A percentile compares a stretch with the other conserved stretches of the same genome.
These are phyloP conservation scores for Dyspetes luteomarginatus DNA, from an alignment of 2,888 invertebrate genomes.

Conservation along the genomic window DNA sequence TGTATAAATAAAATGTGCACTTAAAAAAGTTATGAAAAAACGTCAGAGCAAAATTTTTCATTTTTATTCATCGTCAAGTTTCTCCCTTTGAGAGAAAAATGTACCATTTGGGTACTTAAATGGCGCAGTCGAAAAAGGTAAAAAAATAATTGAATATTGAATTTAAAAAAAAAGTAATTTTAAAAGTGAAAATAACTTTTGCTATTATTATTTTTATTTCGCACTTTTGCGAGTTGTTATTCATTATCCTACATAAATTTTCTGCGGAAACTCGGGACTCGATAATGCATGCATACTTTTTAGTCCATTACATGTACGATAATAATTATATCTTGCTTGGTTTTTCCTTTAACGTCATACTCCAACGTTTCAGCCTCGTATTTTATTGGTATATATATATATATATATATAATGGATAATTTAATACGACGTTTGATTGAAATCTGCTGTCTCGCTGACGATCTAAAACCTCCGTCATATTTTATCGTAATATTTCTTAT, in stretches of 20 bases:
- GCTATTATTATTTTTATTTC: constrained; percentile 19
- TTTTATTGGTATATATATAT: constrained; percentile 12
- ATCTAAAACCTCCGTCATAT: neutral
- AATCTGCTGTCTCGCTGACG: constrained; percentile 3
- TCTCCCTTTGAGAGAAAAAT: neutral
- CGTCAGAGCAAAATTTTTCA: constrained; percentile 8
- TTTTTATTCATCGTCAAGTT: neutral
- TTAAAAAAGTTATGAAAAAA: too few relatives aligned
- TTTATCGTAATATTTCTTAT: constrained; percentile 2
- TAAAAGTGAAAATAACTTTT: too few relatives aligned
- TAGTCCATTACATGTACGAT: constrained; percentile 23
- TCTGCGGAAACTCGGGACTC: constrained; percentile 7
- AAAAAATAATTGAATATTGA: neutral
- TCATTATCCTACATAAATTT: constrained; percentile 39
- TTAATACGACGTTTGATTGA: constrained; percentile 28
- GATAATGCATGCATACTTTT: constrained; percentile 14
- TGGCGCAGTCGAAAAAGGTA: neutral
- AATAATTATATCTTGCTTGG: constrained; percentile 56
- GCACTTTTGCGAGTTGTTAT: constrained; percentile 15
- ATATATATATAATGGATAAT: constrained; percentile 10
- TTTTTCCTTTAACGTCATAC: constrained; percentile 57
- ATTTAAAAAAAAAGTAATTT: neutral
- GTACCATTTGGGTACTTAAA: too few relatives aligned
- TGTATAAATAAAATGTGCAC: too few relatives aligned
- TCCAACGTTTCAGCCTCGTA: constrained; percentile 4